Conservation (phyloP, 2,888 invertebrate genomes). For the Athalia rosae region DNA sequence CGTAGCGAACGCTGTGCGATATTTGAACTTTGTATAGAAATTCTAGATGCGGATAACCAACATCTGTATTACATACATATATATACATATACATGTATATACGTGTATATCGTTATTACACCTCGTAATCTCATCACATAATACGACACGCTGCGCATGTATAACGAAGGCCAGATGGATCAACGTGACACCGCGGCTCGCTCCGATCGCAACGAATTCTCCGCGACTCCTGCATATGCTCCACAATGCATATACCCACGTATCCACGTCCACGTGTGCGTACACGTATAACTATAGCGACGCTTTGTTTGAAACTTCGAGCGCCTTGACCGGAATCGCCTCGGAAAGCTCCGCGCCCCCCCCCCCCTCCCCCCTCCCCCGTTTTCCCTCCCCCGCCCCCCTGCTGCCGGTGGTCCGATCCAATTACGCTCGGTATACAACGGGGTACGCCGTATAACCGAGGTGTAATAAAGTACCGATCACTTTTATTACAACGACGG, state of each 20-base stretch:
- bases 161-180: too few species aligned
- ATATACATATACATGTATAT: background rate
- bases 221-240: background rate
- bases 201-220: too few species aligned
- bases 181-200: too few species aligned
- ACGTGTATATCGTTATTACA: background rate
- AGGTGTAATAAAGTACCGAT: background rate
- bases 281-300: background rate
- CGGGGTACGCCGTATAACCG: too few species aligned
- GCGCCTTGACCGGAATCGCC: slow-evolving; percentile 44
- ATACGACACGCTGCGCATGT: too few species aligned
- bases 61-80: background rate
- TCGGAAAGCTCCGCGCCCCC: slow-evolving; percentile 23
- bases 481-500: background rate
- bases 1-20: too few species aligned
- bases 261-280: too few species aligned
- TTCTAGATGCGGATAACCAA: background rate
- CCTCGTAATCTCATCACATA: too few species aligned
- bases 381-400: slow-evolving; percentile 29
- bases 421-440: slow-evolving; percentile 30
- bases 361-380: slow-evolving; percentile 33
- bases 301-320: slow-evolving; percentile 23
- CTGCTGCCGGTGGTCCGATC: slow-evolving; percentile 41
- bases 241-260: background rate
- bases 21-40: background rate